Conservation (phyloP, 1,140 invertebrate species). For the Papilio machaon region DNA sequence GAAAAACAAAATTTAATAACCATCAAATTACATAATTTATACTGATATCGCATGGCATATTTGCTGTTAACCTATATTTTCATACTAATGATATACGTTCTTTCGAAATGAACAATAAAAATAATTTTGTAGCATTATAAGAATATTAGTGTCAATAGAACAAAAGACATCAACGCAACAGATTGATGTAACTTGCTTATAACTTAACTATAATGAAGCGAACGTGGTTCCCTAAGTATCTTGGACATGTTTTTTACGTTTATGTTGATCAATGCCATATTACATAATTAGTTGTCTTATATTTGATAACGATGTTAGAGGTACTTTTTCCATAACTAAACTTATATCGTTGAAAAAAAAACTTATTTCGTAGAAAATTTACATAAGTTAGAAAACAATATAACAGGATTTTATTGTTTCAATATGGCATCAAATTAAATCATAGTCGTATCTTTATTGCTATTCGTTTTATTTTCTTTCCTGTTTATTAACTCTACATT, state of each 20-base stretch:
- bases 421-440: not conserved
- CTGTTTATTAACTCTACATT: not conserved
- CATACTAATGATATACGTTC: not conserved
- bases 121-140: slow-evolving; percentile 26
- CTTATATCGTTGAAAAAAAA: not conserved
- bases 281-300: not conserved
- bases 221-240: not conserved
- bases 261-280: not conserved
- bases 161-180: slow-evolving; percentile 52
- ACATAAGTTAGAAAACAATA: not conserved
- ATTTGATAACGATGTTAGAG: not conserved
- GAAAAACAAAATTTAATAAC: not conserved
- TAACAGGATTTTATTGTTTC: not conserved
- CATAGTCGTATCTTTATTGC: not conserved
- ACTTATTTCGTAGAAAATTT: not conserved
- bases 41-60: not conserved
- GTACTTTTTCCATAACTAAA: no score
- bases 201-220: not conserved
- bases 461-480: not conserved
- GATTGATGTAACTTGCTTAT: slow-evolving; percentile 16
- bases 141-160: slow-evolving; percentile 34
- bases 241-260: not conserved
- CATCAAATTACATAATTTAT: not conserved
- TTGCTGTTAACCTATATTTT: not conserved
- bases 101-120: slow-evolving; percentile 11